Base-by-base conservation (phyloP, 2,888 invertebrate species). In the Caenorhabditis sp. region DNA sequence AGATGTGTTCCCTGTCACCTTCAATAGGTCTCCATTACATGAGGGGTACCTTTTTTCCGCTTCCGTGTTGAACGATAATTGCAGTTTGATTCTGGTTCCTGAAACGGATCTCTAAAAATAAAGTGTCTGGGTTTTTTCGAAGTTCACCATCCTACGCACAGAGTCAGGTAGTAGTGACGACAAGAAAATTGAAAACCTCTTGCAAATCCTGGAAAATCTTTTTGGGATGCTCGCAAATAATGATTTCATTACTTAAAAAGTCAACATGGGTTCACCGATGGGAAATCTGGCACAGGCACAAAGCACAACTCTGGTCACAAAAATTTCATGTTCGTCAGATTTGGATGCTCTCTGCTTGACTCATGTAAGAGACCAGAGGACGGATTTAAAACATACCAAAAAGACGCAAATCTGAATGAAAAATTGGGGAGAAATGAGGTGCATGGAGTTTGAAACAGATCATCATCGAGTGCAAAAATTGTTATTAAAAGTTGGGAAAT, bases 1-100 rank as follows among this genome's bases (percentile, higher is more conserved):
- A 63, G 56, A 64, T 56, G 64, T 70, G 79, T 79, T 79, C 79
- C 79, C n/a, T 72, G 77, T 77, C 69, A 69, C 61, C 61, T 77
- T 49, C n/a, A 24, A 58, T 56, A 38, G 22, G 41, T 47, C 22
- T 70, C 58, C 58, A 59, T 44, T 58, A 44, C 47, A 56, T 19
- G 41, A 19, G 35, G 47, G 2, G 22, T 8, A 49, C 10, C 31
- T 26, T 68, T 24, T n/a, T 44, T 56, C n/a, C n/a, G 26, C 22
- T 54, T 56, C 66, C 38, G 35, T 19, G 59, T 22, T 19, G 19
- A 19, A 69, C n/a, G 68, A 68, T 61, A 76, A 69, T 76, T 41
- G 51, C 69, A 38, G 58, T 26, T 28, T 19, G 7, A 16, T 6
- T 24, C n/a, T 49, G 64, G 31, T 54, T 31, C 22, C 8, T 24